These are phyloP conservation scores for Gadopsis bispinosus DNA, from an alignment of 2,797 vertebrate species.

Conservation along the genomic window DNA sequence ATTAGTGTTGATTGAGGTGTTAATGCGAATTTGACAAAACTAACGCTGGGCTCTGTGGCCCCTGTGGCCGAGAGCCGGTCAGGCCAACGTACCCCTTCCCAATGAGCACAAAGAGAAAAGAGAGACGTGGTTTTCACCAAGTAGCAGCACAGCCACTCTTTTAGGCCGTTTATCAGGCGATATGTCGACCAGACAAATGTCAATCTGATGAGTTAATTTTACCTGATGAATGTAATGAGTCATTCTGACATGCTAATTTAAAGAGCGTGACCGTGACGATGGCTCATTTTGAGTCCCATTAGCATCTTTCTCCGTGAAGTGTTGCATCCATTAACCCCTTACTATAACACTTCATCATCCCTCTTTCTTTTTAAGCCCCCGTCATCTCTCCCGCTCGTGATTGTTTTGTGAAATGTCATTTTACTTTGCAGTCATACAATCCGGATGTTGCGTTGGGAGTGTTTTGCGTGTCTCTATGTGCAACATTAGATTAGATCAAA, in stretches of 20 bases:
- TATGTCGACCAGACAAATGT: slow-evolving; percentile 41
- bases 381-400: slow-evolving; percentile 11
- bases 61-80: slow-evolving; percentile 42
- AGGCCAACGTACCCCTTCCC: slow-evolving; percentile 32
- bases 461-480: slow-evolving; percentile 25
- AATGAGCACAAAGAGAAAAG: slow-evolving; percentile 39
- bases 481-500: neutral
- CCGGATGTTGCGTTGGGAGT: neutral
- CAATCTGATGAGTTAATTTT: slow-evolving; percentile 61
- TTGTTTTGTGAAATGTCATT: slow-evolving; percentile 24
- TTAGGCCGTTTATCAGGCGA: slow-evolving; percentile 14
- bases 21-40: slow-evolving; percentile 71
- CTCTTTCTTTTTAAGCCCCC: neutral
- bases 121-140: slow-evolving; percentile 12
- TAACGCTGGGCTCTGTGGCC: slow-evolving; percentile 35
- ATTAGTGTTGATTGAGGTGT: slow-evolving; percentile 77
- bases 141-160: slow-evolving; percentile 5
- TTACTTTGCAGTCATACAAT: slow-evolving; percentile 12
- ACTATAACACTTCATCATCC: slow-evolving; percentile 2
- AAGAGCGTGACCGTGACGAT: slow-evolving; percentile 33
- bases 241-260: slow-evolving; percentile 48
- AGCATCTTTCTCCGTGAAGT: slow-evolving; percentile 34
- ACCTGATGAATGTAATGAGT: slow-evolving; percentile 50
- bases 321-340: slow-evolving; percentile 49
- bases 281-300: slow-evolving; percentile 61